phyloP scores from a whole-genome alignment of 2,113 vertebrate species.

The Platanista minor region DNA sequence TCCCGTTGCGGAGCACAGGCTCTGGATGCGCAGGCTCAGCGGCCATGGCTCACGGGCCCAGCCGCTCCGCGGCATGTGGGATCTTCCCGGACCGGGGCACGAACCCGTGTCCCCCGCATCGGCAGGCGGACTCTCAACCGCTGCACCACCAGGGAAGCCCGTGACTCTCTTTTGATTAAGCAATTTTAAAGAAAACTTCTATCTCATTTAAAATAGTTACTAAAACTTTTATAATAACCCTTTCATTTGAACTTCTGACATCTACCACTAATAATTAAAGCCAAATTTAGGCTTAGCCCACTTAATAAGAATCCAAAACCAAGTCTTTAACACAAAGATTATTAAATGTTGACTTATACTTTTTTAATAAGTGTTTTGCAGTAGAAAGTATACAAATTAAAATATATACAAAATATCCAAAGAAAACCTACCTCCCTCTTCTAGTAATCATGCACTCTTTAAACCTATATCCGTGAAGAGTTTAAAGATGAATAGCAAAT shows the following conservation, averaged over 20 bases:
- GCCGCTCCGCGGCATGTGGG: too few species aligned
- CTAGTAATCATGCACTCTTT: background rate
- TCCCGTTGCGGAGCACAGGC: too few species aligned
- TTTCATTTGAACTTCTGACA: background rate
- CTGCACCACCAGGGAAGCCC: too few species aligned
- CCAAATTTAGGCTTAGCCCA: slow-evolving; percentile 24
- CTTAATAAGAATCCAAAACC: background rate
- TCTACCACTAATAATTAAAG: slow-evolving; percentile 12
- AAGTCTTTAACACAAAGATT: background rate
- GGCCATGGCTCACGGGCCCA: too few species aligned
- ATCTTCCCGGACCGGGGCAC: too few species aligned
- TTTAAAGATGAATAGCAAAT: background rate
- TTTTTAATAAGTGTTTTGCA: background rate
- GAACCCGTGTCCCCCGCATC: too few species aligned
- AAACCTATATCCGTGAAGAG: background rate
- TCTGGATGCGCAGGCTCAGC: too few species aligned
- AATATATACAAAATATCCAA: background rate
- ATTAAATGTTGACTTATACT: background rate
- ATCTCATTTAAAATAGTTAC: slow-evolving; percentile 6
- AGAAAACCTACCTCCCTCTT: background rate
- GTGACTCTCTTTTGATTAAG: background rate
- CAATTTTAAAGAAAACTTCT: slow-evolving; percentile 24
- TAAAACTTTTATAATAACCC: background rate
- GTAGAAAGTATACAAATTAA: background rate
- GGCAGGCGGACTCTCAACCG: too few species aligned